Base-by-base conservation (phyloP, 2,888 invertebrate species). In the Dioctria rufipes region DNA sequence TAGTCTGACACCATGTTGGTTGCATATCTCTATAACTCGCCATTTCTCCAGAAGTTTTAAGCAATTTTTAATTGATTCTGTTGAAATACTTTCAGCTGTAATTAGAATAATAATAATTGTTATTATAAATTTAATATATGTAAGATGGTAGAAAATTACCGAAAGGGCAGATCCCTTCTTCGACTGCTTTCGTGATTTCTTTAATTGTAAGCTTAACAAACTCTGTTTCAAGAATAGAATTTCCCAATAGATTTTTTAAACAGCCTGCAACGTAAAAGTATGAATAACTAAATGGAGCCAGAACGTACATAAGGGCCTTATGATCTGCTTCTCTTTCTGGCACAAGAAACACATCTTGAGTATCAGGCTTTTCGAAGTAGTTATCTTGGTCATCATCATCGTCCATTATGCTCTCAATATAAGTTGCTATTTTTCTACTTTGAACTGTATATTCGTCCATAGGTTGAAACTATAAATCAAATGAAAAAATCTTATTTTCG, bases 51-150 rank as follows among this genome's bases (percentile, higher is more conserved):
- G 93, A 1, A 97, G 89, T 84, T 95, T 94, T 43, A 96, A 88
- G 78, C 96, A 95, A 89, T 96, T 97, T 86, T 94, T 93, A 75
- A 98, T 92, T 0, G 95, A 94, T 87, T 97, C 97, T 6, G 95
- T 93, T 5, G 96, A 95, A 73, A 96, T 92, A 86, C 96, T 95
- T 89, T 98, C 97, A 84, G 94, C 97, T 97, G 89, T 3, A 90
- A 89, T 25, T 25, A 25, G 25, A 25, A 25, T 25, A 25, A 25
- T 25, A 25, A 25, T 25, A 25, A 25, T 25, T 25, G 25, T 3
- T 5, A 49, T 8, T 43, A 51, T 83, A 83, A 85, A 83, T 83
- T 83, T 65, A 25, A 25, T 25, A 25, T 0, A 25, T 25, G 25
- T 25, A 25, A 25, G 25, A 25, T 25, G 25, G 25, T 25, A 1